Evolutionary conservation across 2,888 invertebrate genomes (phyloP), one percentile per base, ranked within the genome.

Genomic region (Caenorhabditis virilis): DNA sequence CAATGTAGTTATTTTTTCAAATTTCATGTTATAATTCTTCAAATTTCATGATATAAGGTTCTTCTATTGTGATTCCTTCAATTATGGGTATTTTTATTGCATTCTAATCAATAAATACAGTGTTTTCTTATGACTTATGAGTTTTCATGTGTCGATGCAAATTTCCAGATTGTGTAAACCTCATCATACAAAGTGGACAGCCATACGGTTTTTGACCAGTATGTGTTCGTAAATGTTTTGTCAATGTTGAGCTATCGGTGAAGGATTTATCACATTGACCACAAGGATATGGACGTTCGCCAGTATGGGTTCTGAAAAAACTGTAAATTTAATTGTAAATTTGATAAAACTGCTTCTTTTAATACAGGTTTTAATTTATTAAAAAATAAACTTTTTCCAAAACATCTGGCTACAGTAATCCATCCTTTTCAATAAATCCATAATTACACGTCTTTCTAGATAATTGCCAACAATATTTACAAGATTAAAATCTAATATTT

Each of bases 61-160:
- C n/a, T n/a, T n/a, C n/a, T n/a, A n/a, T n/a, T n/a, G n/a, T n/a
- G n/a, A n/a, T n/a, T n/a, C n/a, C n/a, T n/a, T n/a, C n/a, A n/a
- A n/a, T n/a, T n/a, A n/a, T n/a, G n/a, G n/a, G n/a, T n/a, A n/a
- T n/a, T n/a, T n/a, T n/a, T n/a, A n/a, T n/a, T n/a, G n/a, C n/a
- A n/a, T n/a, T n/a, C n/a, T n/a, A n/a, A n/a, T n/a, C n/a, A n/a
- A n/a, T n/a, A n/a, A n/a, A n/a, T n/a, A n/a, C n/a, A n/a, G n/a
- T n/a, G n/a, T n/a, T n/a, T n/a, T n/a, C n/a, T 30, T 30, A 30
- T 6, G 30, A 9, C 23, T 42, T 72, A 50, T 98, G 98, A 3
- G 98, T 95, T 77, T 95, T 88, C 95, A 97, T 95, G 86, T 98
- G 98, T 79, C 98, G 89, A 86, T 98, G 98, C 65, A 98, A 88